phyloP scores from a whole-genome alignment of 2,888 invertebrate genomes.

The Diarsia dahlii region DNA sequence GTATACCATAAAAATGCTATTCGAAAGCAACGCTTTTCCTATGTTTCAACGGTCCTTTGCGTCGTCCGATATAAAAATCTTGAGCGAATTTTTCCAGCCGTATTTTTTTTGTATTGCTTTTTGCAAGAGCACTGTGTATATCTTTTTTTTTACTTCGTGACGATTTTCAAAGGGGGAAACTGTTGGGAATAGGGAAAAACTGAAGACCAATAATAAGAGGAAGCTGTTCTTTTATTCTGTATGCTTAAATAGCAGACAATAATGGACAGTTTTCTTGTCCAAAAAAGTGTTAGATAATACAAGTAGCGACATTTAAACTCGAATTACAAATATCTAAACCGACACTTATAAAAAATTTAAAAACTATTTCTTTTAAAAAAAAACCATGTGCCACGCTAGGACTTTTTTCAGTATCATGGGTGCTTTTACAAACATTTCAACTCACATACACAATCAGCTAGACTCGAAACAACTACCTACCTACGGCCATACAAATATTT shows the following conservation, averaged over 20 bases:
- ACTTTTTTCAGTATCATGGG: too few relatives aligned
- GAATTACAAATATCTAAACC: background rate
- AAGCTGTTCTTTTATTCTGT: background rate
- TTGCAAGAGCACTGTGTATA: background rate
- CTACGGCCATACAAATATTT: too few relatives aligned
- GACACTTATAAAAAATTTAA: too few relatives aligned
- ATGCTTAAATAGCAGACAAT: background rate
- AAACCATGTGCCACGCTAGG: too few relatives aligned
- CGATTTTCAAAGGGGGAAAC: background rate
- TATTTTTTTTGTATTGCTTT: conserved; percentile 27
- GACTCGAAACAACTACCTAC: too few relatives aligned
- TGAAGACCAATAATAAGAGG: background rate
- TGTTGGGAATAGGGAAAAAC: background rate
- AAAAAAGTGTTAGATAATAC: background rate
- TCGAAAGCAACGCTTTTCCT: background rate
- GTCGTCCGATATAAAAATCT: conserved; percentile 15
- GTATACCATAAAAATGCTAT: conserved; percentile 31
- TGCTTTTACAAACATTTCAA: too few relatives aligned
- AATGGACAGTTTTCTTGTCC: background rate
- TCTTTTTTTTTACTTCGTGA: background rate
- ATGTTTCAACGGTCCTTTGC: conserved; percentile 14
- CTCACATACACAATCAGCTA: too few relatives aligned
- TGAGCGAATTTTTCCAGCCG: conserved; percentile 19
- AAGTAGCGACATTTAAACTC: background rate
- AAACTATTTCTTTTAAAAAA: too few relatives aligned